Percentiles rank a stretch among this genome's conserved stretches.
These are phyloP conservation scores for Nomada hirtipes DNA, from an alignment of 2,888 invertebrate species.

Conservation along the genomic window DNA sequence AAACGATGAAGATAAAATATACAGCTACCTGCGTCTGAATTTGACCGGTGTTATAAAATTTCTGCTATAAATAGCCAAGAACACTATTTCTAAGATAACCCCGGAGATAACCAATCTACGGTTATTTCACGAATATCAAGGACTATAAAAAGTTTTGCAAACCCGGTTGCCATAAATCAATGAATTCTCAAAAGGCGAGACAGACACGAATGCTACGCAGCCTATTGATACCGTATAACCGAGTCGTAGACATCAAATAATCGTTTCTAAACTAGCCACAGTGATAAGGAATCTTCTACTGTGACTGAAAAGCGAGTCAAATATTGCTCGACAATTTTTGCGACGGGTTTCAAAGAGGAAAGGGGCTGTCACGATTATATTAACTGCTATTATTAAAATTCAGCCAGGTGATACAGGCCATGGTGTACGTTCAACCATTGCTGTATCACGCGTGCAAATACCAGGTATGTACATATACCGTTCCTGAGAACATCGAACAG, in stretches of 20 bases:
- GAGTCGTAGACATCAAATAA: no score
- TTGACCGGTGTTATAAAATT: neutral
- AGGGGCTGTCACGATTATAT: no score
- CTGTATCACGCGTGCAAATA: neutral
- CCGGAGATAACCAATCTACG: neutral
- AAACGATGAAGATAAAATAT: neutral
- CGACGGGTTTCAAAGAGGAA: no score
- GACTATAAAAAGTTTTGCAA: neutral
- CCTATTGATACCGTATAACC: no score
- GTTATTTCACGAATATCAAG: neutral
- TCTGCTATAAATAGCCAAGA: neutral
- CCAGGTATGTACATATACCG: neutral
- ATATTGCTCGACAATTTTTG: no score
- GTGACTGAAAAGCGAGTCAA: no score
- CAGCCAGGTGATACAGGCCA: no score
- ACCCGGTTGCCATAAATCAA: neutral
- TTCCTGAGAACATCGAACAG: neutral
- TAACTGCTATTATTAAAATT: no score
- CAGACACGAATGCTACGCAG: neutral
- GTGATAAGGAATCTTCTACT: no score
- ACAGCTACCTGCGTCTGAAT: neutral
- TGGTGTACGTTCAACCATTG: neutral
- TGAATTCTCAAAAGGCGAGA: neutral
- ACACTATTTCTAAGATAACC: neutral
- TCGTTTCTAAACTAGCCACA: no score